Evolutionary conservation across 2,113 vertebrate species (phyloP).

Genomic region (Dicaeum eximium): DNA sequence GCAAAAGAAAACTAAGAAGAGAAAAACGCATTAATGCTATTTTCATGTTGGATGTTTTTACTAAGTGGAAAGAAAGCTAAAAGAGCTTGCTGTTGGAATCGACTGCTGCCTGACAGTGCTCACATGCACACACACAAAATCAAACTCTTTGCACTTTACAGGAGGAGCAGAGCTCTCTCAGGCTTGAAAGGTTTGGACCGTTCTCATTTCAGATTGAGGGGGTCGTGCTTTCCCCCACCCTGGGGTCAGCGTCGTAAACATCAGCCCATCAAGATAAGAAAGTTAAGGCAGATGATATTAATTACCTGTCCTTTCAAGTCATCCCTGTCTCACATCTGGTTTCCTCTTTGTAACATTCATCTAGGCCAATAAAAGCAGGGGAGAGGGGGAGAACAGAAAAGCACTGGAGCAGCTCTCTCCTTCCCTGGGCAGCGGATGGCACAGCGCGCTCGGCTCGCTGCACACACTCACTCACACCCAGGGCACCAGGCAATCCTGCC

Average conservation of each 20-base stretch:
- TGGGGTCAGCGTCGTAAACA: constrained; percentile 61
- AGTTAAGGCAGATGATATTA: constrained; percentile 75
- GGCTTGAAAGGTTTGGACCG: constrained; percentile 34
- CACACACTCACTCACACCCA: not conserved
- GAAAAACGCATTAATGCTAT: not conserved
- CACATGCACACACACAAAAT: not conserved
- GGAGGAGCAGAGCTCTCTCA: not conserved
- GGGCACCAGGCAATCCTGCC: not conserved
- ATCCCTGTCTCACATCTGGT: constrained; percentile 76
- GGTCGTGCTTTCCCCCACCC: constrained; percentile 59
- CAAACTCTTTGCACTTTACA: constrained; percentile 17
- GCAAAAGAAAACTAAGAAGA: not conserved
- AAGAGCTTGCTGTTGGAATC: not conserved
- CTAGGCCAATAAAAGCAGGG: constrained; percentile 74
- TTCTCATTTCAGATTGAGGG: constrained; percentile 44
- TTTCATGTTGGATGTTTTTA: not conserved
- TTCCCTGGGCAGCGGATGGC: not conserved
- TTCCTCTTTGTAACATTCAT: constrained; percentile 68
- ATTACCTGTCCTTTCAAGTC: constrained; percentile 81
- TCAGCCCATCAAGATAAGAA: constrained; percentile 80
- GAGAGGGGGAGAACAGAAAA: constrained; percentile 17
- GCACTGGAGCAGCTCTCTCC: constrained; percentile 22
- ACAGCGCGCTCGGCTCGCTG: not conserved
- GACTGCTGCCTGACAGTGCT: not conserved
- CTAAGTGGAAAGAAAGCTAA: not conserved